These are phyloP conservation scores for Bradypodion ventrale DNA, from an alignment of 2,797 vertebrate genomes.

Conservation along the genomic window DNA sequence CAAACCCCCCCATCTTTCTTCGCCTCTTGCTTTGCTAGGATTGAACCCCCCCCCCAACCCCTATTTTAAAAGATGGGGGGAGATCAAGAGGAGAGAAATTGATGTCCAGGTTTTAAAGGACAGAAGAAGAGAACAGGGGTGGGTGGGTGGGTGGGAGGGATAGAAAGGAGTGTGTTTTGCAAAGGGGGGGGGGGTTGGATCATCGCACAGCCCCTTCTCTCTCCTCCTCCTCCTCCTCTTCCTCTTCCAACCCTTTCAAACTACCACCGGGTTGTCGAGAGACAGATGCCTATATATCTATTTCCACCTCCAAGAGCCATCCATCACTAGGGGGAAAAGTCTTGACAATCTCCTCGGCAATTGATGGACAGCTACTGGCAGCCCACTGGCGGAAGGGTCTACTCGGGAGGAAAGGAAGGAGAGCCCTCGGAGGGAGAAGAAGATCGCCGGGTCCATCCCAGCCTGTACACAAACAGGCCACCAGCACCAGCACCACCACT, in stretches of 20 bases:
- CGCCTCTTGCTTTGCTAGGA: neutral
- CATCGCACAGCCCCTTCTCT: neutral
- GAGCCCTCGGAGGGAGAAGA: neutral
- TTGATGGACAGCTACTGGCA: constrained; percentile 77
- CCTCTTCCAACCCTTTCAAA: neutral
- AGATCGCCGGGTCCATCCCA: neutral
- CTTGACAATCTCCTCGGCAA: constrained; percentile 75
- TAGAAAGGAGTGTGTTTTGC: constrained; percentile 6
- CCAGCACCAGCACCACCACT: neutral
- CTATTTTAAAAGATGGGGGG: no score
- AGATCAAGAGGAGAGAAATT: no score
- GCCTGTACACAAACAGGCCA: neutral
- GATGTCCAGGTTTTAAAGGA: constrained; percentile 8
- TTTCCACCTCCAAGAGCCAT: neutral
- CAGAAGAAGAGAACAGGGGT: neutral
- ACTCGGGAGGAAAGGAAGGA: constrained; percentile 19
- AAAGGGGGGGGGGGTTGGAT: neutral
- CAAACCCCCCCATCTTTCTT: neutral
- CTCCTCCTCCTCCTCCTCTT: neutral
- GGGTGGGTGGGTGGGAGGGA: no score
- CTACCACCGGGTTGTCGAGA: constrained; percentile 2
- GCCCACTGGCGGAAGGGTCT: constrained; percentile 64
- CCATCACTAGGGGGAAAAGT: constrained; percentile 65
- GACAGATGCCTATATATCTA: neutral
- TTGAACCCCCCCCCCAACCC: neutral